These are phyloP conservation scores for Orussus abietinus DNA, from an alignment of 1,140 invertebrate species.

Conservation along the genomic window DNA sequence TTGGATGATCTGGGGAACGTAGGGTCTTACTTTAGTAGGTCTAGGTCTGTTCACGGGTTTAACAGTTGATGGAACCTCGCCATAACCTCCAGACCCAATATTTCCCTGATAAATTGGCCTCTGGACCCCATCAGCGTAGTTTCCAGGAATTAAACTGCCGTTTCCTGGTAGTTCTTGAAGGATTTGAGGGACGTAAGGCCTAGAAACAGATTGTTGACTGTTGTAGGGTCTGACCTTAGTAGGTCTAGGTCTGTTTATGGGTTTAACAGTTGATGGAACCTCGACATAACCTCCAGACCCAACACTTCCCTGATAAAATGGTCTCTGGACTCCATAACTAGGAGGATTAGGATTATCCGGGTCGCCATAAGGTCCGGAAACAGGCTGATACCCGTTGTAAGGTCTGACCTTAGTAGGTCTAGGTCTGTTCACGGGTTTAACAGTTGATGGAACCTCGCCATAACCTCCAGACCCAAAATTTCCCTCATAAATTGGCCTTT, in stretches of 20 bases:
- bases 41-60: not conserved
- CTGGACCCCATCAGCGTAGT: too few species aligned
- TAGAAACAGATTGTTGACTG: conserved; percentile 13
- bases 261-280: conserved; percentile 1
- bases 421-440: conserved; percentile 4
- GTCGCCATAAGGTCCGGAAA: conserved; percentile 29
- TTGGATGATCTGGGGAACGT: too few species aligned
- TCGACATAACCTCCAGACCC: conserved; percentile 2
- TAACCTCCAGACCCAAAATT: conserved; percentile 1
- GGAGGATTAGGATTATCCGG: conserved; percentile 43
- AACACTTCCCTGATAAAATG: not conserved
- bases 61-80: conserved; percentile 3
- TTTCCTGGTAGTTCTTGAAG: conserved; percentile 1
- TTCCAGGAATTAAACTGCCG: too few species aligned
- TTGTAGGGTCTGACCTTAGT: conserved; percentile 1
- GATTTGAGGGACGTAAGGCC: conserved; percentile 29
- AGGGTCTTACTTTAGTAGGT: not conserved
- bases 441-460: not conserved
- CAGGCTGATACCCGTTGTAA: conserved; percentile 20
- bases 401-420: not conserved
- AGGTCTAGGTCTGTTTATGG: not conserved
- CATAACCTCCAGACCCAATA: too few species aligned
- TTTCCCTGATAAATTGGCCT: too few species aligned
- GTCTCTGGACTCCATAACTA: conserved; percentile 22
- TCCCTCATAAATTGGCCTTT: not conserved